Percentiles rank a stretch among this genome's conserved stretches.
phyloP scores from a whole-genome alignment of 2,888 invertebrate genomes.

The Hanleya hanleyi region DNA sequence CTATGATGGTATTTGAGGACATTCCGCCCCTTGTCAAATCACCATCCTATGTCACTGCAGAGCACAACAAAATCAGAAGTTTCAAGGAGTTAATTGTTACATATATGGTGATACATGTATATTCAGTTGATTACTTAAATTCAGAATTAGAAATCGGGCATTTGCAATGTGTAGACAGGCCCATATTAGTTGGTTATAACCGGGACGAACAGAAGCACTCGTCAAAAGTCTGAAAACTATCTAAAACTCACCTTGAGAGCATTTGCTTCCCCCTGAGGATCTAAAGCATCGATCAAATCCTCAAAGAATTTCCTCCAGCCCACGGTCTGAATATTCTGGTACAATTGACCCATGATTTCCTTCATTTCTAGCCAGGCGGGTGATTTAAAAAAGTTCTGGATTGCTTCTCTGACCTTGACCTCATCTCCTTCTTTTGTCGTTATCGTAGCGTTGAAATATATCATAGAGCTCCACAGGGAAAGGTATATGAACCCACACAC shows the following conservation, averaged over 20 bases:
- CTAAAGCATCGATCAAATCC: slow-evolving; percentile 87
- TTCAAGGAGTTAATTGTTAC: too few species aligned
- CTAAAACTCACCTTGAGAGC: slow-evolving; percentile 75
- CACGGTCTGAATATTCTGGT: slow-evolving; percentile 85
- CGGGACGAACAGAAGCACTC: too few species aligned
- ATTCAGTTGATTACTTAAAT: too few species aligned
- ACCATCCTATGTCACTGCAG: too few species aligned
- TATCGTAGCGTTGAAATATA: slow-evolving; percentile 83
- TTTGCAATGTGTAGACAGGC: too few species aligned
- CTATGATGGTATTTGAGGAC: too few species aligned
- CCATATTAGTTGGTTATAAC: too few species aligned
- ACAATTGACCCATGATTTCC: slow-evolving; percentile 80
- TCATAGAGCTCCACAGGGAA: slow-evolving; percentile 83
- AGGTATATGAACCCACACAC: slow-evolving; percentile 81
- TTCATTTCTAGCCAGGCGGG: slow-evolving; percentile 84
- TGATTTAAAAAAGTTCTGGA: slow-evolving; percentile 88
- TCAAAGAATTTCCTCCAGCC: slow-evolving; percentile 93
- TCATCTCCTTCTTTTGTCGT: slow-evolving; percentile 85
- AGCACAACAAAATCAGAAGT: too few species aligned
- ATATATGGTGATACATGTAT: too few species aligned
- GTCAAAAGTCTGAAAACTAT: neutral
- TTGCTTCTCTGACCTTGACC: slow-evolving; percentile 89
- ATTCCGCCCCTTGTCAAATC: too few species aligned
- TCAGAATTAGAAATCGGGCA: too few species aligned
- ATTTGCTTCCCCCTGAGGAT: slow-evolving; percentile 92